Evolutionary conservation across 2,797 vertebrate species (phyloP), one percentile per base, ranked within the genome.

Genomic region (Orestias chungarensis): DNA sequence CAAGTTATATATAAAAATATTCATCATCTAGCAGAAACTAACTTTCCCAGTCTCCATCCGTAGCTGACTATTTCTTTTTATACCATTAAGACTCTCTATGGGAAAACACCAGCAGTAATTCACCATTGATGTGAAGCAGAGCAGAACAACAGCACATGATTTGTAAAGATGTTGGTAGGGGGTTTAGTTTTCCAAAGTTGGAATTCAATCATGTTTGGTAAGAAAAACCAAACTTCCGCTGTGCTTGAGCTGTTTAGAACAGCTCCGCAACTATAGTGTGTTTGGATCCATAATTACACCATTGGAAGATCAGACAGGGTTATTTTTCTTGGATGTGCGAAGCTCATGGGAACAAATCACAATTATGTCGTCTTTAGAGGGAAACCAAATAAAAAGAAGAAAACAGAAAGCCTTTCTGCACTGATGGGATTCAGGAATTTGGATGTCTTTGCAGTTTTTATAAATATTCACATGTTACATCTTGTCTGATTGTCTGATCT

Each of bases 261-360:
- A 33, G 71, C 72, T 85, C 82, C 75, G 0, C 86, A 85, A 80
- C 82, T 81, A 79, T 78, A 68, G 82, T 77, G 75, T 86, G 86
- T 90, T 92, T 90, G 84, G 86, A 84, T 83, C 89, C 87, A 83
- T 89, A 90, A 93, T 93, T 91, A 90, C 86, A 88, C 82, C 86
- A 83, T 74, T 80, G 88, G 85, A 88, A 87, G 81, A 85, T 64
- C 86, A 86, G 86, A 74, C 31, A 3, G 65, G 74, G 72, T 85
- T 89, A 87, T 91, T 93, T 90, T 90, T 89, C 87, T 93, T 93
- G 88, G 90, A 87, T 69, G 74, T 8, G 23, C 82, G 82, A 78
- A 80, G 81, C 79, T 89, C 84, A 81, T 90, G 88, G 89, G 91
- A 91, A 91, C 85, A 71, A 89, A 77, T 91, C 71, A 57, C 67